Percentiles rank a stretch among this genome's conserved stretches.
Conservation (phyloP, 2,797 vertebrate genomes). For the Eulemur coronatus region DNA sequence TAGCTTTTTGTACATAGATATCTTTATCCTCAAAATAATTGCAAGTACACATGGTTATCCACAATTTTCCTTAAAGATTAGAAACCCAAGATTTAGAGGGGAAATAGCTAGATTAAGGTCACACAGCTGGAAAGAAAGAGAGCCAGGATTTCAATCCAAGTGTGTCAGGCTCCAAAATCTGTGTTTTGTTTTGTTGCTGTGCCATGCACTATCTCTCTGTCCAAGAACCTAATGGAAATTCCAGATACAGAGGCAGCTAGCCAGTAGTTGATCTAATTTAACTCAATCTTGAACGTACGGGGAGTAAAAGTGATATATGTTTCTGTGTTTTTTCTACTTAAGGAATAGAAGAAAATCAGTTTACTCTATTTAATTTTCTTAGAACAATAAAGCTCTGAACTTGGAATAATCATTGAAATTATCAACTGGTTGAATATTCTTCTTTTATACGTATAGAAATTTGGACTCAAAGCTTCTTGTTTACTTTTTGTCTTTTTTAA, state of each 20-base stretch:
- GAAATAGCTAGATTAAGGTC: conserved; percentile 33
- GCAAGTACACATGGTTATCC: neutral
- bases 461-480: neutral
- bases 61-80: neutral
- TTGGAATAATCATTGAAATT: neutral
- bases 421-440: neutral
- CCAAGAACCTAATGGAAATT: conserved; percentile 45
- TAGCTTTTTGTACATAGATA: neutral
- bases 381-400: neutral
- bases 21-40: conserved; percentile 3
- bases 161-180: neutral
- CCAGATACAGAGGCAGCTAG: conserved; percentile 19
- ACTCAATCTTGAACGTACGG: neutral
- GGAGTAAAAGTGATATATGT: neutral
- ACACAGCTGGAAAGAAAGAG: conserved; percentile 21
- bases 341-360: neutral
- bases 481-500: neutral
- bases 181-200: neutral
- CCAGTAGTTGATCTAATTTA: conserved; percentile 42
- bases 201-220: conserved; percentile 28
- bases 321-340: neutral
- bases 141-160: conserved; percentile 30
- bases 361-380: conserved; percentile 30
- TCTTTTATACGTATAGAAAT: conserved; percentile 14
- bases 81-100: neutral